phyloP scores from a whole-genome alignment of 2,888 invertebrate genomes.

The Cataglyphis altisquamis region DNA sequence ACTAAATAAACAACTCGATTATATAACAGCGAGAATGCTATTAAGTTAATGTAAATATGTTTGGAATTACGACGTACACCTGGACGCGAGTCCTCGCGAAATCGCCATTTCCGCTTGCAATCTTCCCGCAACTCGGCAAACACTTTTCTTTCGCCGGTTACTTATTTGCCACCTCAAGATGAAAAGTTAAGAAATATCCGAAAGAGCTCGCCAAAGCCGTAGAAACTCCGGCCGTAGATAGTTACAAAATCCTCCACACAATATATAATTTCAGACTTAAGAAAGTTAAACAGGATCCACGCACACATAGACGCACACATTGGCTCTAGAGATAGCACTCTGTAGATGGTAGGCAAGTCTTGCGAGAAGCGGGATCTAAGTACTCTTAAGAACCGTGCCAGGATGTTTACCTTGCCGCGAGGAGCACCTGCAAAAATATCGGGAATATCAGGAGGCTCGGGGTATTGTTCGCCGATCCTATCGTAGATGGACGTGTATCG shows the following conservation, averaged over 20 bases:
- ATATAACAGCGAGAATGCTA: slow-evolving; percentile 10
- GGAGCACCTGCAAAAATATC: slow-evolving; percentile 70
- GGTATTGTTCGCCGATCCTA: slow-evolving; percentile 46
- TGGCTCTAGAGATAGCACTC: slow-evolving; percentile 34
- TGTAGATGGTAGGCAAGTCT: slow-evolving; percentile 17
- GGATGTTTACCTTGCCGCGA: slow-evolving; percentile 20
- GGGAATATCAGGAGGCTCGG: slow-evolving; percentile 42
- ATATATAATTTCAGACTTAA: slow-evolving; percentile 53
- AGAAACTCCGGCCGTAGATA: slow-evolving; percentile 50
- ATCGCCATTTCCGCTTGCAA: slow-evolving; percentile 51
- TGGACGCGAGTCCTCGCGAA: slow-evolving; percentile 23
- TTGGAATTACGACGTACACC: slow-evolving; percentile 36
- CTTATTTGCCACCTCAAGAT: slow-evolving; percentile 9
- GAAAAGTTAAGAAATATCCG: slow-evolving; percentile 55
- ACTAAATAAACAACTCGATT: slow-evolving; percentile 47
- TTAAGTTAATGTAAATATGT: slow-evolving; percentile 52
- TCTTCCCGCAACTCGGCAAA: slow-evolving; percentile 30
- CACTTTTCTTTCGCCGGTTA: slow-evolving; percentile 21
- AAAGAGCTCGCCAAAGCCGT: slow-evolving; percentile 37
- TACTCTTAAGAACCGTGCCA: slow-evolving; percentile 44
- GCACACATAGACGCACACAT: not conserved
- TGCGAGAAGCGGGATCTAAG: slow-evolving; percentile 61
- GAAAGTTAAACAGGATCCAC: slow-evolving; percentile 55
- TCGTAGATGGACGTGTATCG: slow-evolving; percentile 23
- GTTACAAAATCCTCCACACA: slow-evolving; percentile 49